Evolutionary conservation across 1,140 invertebrate genomes (phyloP), one percentile per base, ranked within the genome.

Genomic region (Drosophila neocordata): DNA sequence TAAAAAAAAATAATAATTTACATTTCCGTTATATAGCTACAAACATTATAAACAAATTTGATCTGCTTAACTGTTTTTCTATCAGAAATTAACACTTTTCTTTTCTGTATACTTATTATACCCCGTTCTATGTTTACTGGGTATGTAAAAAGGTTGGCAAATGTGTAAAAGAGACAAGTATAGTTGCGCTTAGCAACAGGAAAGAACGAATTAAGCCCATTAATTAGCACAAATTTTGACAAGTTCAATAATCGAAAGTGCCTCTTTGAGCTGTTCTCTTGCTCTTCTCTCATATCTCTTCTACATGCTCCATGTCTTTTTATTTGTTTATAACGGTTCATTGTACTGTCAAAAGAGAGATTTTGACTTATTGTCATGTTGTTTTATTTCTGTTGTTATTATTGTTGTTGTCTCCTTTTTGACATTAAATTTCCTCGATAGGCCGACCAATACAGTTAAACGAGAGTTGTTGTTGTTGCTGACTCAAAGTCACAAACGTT

Each of bases 241-340:
- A 85, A 81, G 78, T 88, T 85, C 74, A 87, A 88, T 72, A 87
- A 79, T 82, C 78, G 83, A 87, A 82, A 85, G 82, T 88, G 65
- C 57, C 69, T 65, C 41, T 48, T 0, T 44, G 15, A 9, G 1
- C 12, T 44, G 41, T 15, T 44, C 41, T 44, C 41, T 44, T 44
- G 6, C 12, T 58, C 48, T 67, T 73, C 81, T 68, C 73, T 44
- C 15, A 9, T 62, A 51, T 67, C 72, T 20, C 55, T 59, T 34
- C 38, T 35, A 4, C 6, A 56, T 18, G 18, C 38, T 11, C 53
- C 38, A 65, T 38, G 35, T 53, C 59, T 72, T 80, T 56, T 64
- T 64, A 79, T 85, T 87, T 73, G 65, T 12, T 7, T 78, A 82
- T 73, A 75, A 73, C 82, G 74, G 81, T 81, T 85, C 81, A 87